Evolutionary conservation across 1,140 invertebrate species (phyloP), one percentile per base, ranked within the genome.

Genomic region (Scaptodrosophila lebanonensis): DNA sequence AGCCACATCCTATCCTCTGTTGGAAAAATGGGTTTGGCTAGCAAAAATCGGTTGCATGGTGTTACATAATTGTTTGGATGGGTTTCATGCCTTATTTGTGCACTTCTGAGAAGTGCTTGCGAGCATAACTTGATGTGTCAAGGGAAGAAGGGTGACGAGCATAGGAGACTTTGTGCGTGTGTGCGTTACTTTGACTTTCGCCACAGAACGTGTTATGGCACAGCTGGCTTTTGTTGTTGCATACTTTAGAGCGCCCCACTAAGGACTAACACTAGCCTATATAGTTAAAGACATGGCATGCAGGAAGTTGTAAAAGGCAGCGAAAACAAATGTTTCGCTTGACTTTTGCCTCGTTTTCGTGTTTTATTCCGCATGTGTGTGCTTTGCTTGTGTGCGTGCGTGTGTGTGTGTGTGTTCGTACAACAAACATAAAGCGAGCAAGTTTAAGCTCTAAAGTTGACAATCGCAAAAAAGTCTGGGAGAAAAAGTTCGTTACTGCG

Each of bases 301-400:
- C 32, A 54, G 64, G 64, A 77, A 72, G 67, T 72, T 77, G 73
- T 79, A 77, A 72, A 51, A 52, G 67, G 70, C 48, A 36, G 54
- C 66, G 48, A 72, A 54, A 68, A 79, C 75, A 73, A 77, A 73
- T 79, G 60, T 73, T 52, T 65, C 68, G 59, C 68, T 79, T 77
- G 73, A 56, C 73, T 52, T 56, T 67, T 68, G 30, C 49, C 57
- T 58, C 60, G 45, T 64, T n/a, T n/a, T n/a, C n/a, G n/a, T n/a
- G n/a, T n/a, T n/a, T n/a, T n/a, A n/a, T n/a, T n/a, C n/a, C n/a
- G n/a, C n/a, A n/a, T n/a, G n/a, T n/a, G n/a, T n/a, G n/a, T n/a
- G n/a, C n/a, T n/a, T n/a, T n/a, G n/a, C n/a, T n/a, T n/a, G n/a
- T n/a, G n/a, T n/a, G n/a, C n/a, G n/a, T n/a, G n/a, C n/a, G n/a